These are phyloP conservation scores for Myiotriccus ornatus DNA, from an alignment of 2,797 vertebrate species.

Conservation along the genomic window DNA sequence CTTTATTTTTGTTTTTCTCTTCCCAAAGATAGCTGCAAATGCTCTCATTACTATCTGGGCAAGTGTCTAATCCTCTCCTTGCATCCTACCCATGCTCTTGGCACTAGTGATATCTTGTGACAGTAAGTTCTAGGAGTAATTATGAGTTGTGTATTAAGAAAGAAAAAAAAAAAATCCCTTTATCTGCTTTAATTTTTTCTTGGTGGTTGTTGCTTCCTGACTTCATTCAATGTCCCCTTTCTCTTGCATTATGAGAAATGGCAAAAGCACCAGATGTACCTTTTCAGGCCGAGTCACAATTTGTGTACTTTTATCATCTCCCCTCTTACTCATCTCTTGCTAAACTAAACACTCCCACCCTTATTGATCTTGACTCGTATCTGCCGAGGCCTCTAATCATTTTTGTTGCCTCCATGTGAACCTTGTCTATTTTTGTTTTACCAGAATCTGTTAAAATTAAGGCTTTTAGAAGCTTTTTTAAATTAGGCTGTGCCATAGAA, in stretches of 20 bases:
- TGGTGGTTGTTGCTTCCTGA: slow-evolving; percentile 23
- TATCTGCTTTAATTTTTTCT: neutral
- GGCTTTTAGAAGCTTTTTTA: neutral
- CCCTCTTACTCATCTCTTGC: slow-evolving; percentile 37
- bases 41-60: neutral
- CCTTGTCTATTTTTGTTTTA: neutral
- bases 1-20: neutral
- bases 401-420: slow-evolving; percentile 42
- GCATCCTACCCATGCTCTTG: neutral
- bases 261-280: slow-evolving; percentile 56
- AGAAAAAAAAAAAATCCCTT: neutral
- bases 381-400: slow-evolving; percentile 30
- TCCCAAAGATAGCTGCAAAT: slow-evolving; percentile 1
- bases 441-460: neutral
- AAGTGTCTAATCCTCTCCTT: slow-evolving; percentile 35
- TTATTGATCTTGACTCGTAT: slow-evolving; percentile 23
- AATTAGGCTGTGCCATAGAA: neutral
- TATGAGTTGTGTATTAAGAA: slow-evolving; percentile 5
- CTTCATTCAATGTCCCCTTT: slow-evolving; percentile 8
- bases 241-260: slow-evolving; percentile 17
- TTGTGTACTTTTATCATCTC: slow-evolving; percentile 55
- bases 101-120: neutral
- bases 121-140: slow-evolving; percentile 22
- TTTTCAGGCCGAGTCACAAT: slow-evolving; percentile 56
- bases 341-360: slow-evolving; percentile 60